Base-by-base conservation (phyloP, 2,797 vertebrate genomes). In the Urosaurus nigricauda region DNA sequence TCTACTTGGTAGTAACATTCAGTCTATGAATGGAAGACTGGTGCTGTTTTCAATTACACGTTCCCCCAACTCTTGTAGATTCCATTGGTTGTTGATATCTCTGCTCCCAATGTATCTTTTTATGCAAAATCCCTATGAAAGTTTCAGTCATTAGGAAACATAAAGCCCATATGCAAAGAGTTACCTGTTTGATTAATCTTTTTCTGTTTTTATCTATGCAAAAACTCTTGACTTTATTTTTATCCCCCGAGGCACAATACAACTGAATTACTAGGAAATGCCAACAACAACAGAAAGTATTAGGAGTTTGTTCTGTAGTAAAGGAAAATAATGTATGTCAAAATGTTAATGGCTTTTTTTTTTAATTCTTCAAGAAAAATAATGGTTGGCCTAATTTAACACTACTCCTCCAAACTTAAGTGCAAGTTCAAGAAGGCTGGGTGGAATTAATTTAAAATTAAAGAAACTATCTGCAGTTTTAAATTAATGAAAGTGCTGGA, bases 111-210 rank as follows among this genome's bases (percentile, higher is more conserved):
- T 40, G 43, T 26, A 58, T 74, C 73, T 17, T 37, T 83, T 83
- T 83, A 88, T 83, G 58, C 43, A 77, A 83, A 88, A 65, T 51
- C 37, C 47, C 58, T 65, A 63, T 51, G 37, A 79, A 88, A 88
- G 35, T 84, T 65, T 79, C 47, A 84, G 5, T 47, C 43, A 88
- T 78, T 84, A 43, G 37, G 51, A 84, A 88, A 70, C 29, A 68
- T 26, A 51, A 88, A 77, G 35, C 29, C 29, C 74, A 43, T 12
- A 79, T 53, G 43, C 35, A 79, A 17, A 56, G n/a, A 29, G 40
- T 32, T 81, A 40, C 37, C 19, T 88, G 60, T 56, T 40, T 70
- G 81, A 53, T 68, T 77, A n/a, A 84, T 56, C 73, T 32, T 51
- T 40, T 83, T 16, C 74, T 84, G 60, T 26, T 88, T 88, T 84